Base-by-base conservation (phyloP, 2,888 invertebrate species). In the Alloscopus bannaensis region DNA sequence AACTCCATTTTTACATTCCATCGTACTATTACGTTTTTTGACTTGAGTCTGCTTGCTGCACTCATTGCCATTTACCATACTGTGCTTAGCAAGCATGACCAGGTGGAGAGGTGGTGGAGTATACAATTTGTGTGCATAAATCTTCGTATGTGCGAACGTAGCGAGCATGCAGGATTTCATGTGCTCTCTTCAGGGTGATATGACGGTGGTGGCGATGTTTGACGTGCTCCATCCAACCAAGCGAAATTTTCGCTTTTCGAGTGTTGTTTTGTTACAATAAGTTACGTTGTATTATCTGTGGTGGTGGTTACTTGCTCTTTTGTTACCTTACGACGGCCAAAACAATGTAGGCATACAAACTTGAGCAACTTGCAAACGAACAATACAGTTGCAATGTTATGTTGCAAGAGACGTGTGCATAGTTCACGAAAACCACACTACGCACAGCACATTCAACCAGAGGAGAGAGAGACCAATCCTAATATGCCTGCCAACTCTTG, bases 71-170 rank as follows among this genome's bases (percentile, higher is more conserved):
- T 73, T 73, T 73, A 65, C 73, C 65, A 73, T 45, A 1, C 26
- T 77, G 77, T 77, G 77, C 55, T 77, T 77, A 77, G 36, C 70
- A 64, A 69, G 77, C 77, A 70, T 77, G 57, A 77, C 77, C 77
- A 77, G 69, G 70, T 77, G 70, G 70, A 77, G 55, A n/a, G n/a
- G n/a, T n/a, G n/a, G n/a, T n/a, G n/a, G n/a, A n/a, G n/a, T n/a
- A n/a, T n/a, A n/a, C n/a, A n/a, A n/a, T n/a, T n/a, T n/a, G n/a
- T n/a, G n/a, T n/a, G n/a, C 57, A 64, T 62, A 77, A 77, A 76
- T 68, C 18, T 76, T 60, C 69, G 62, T 52, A 69, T 52, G 31
- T 76, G 16, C 29, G 20, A 20, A 18, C 47, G 24, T n/a, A 24
- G n/a, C 24, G 22, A 36, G 29, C 40, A 22, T 13, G 22, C 45